Evolutionary conservation across 1,140 invertebrate species (phyloP).

Genomic region (Zaprionus africanus): DNA sequence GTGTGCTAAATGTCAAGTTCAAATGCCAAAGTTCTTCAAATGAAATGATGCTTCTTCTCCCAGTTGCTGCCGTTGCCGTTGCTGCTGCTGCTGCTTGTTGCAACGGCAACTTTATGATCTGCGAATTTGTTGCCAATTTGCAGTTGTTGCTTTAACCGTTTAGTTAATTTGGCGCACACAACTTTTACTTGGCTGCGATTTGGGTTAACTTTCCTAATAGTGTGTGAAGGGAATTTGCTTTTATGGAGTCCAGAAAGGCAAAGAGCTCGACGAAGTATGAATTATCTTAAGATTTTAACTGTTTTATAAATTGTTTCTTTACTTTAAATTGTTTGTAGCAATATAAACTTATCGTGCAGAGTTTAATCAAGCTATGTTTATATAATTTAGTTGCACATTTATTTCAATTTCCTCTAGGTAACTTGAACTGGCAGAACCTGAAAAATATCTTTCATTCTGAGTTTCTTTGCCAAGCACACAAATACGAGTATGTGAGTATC

Average conservation of each 20-base stretch:
- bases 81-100: slow-evolving; percentile 44
- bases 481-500: slow-evolving; percentile 27
- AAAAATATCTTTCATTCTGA: slow-evolving; percentile 23
- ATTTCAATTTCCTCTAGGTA: neutral
- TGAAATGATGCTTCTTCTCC: slow-evolving; percentile 69
- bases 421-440: neutral
- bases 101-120: slow-evolving; percentile 73
- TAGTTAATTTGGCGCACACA: slow-evolving; percentile 75
- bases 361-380: neutral
- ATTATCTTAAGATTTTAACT: neutral
- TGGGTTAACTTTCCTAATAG: neutral
- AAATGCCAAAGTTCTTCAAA: slow-evolving; percentile 83
- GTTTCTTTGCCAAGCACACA: slow-evolving; percentile 32
- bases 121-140: slow-evolving; percentile 82
- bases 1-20: slow-evolving; percentile 83
- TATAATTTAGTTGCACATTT: neutral
- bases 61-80: slow-evolving; percentile 29
- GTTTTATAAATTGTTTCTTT: neutral
- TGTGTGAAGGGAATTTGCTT: neutral
- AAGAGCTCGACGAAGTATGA: neutral
- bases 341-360: no score
- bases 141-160: slow-evolving; percentile 79
- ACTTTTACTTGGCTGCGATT: slow-evolving; percentile 50
- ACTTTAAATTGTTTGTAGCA: no score
- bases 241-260: neutral